Conservation (phyloP, 2,888 invertebrate species). For the Thera obeliscata region DNA sequence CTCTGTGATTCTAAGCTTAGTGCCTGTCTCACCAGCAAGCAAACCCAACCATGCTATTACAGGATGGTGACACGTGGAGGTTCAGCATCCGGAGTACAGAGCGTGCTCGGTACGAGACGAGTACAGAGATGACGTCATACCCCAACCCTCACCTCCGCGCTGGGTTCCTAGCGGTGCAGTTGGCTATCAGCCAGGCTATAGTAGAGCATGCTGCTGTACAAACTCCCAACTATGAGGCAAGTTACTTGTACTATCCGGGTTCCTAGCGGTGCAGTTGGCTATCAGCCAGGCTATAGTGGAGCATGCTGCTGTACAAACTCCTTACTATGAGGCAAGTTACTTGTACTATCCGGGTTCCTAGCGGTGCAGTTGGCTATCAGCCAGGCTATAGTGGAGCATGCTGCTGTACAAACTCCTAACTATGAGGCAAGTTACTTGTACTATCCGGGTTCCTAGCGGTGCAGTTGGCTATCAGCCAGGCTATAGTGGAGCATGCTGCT, state of each 20-base stretch:
- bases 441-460: no score
- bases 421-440: constrained; percentile 52
- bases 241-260: constrained; percentile 50
- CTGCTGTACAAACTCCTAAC: constrained; percentile 38
- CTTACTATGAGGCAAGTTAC: constrained; percentile 55
- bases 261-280: constrained; percentile 68
- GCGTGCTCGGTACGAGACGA: constrained; percentile 53
- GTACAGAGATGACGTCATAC: constrained; percentile 20
- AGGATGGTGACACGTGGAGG: constrained; percentile 53
- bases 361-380: constrained; percentile 69
- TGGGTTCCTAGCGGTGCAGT: constrained; percentile 69
- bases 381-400: constrained; percentile 58
- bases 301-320: constrained; percentile 35
- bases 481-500: constrained; percentile 47
- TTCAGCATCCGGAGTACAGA: constrained; percentile 69
- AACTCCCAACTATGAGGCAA: constrained; percentile 54
- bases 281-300: constrained; percentile 66
- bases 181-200: constrained; percentile 66
- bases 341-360: constrained; percentile 57
- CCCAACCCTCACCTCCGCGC: constrained; percentile 60
- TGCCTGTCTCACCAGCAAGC: no score
- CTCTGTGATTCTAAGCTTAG: no score
- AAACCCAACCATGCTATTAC: not conserved
- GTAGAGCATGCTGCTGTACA: constrained; percentile 48
- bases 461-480: no score